These are phyloP conservation scores for Autographa gamma DNA, from an alignment of 2,888 invertebrate species.

Conservation along the genomic window DNA sequence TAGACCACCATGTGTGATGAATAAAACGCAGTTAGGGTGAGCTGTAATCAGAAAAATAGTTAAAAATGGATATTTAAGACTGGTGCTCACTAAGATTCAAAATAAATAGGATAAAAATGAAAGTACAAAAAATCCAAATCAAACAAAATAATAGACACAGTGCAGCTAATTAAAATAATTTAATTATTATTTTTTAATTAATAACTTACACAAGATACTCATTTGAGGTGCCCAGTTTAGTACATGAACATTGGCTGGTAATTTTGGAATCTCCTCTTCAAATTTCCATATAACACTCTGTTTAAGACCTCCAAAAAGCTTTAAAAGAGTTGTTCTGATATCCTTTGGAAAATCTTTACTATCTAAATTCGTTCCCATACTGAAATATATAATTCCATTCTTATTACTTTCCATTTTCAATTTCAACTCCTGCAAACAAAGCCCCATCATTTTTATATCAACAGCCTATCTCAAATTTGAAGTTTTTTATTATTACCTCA, in stretches of 20 bases:
- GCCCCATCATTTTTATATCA: not conserved
- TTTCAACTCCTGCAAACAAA: constrained; percentile 71
- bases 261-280: constrained; percentile 69
- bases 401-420: constrained; percentile 78
- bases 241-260: constrained; percentile 80
- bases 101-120: no score
- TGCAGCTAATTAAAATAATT: no score
- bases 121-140: no score
- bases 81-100: no score
- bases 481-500: constrained; percentile 55
- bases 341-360: constrained; percentile 73
- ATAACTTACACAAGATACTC: constrained; percentile 46
- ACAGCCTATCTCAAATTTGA: no score
- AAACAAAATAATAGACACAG: no score
- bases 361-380: constrained; percentile 82
- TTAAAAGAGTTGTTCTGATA: constrained; percentile 68
- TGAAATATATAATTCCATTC: constrained; percentile 85
- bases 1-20: no score
- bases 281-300: constrained; percentile 87
- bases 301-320: constrained; percentile 77
- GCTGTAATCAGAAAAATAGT: no score
- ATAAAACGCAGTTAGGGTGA: no score
- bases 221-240: constrained; percentile 81
- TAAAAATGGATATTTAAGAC: no score
- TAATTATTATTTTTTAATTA: no score